These are phyloP conservation scores for Hormiphora californensis DNA, from an alignment of 37 sponge, comb jelly and placozoan genomes.

Conservation along the genomic window DNA sequence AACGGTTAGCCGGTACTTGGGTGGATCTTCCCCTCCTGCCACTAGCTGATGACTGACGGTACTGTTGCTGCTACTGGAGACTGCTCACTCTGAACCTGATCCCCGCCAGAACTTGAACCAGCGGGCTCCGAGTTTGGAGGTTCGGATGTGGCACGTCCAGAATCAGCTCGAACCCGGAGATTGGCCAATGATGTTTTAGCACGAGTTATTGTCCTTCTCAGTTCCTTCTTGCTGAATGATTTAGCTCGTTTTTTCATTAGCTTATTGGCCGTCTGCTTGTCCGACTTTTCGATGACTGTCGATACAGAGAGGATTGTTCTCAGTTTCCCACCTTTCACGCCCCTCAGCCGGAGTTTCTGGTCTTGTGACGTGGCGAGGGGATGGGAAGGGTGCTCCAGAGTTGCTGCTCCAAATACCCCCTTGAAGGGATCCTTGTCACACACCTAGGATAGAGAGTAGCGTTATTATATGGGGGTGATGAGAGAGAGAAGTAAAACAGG, in stretches of 20 bases:
- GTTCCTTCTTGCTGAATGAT: slow-evolving; percentile 47
- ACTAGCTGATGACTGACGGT: too few species aligned
- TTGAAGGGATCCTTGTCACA: slow-evolving; percentile 48
- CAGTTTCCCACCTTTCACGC: not conserved
- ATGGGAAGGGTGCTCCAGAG: not conserved
- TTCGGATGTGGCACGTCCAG: too few species aligned
- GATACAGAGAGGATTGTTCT: not conserved
- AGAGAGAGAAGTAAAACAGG: too few species aligned
- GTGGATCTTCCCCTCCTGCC: not conserved
- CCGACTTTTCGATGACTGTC: slow-evolving; percentile 5
- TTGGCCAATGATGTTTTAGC: not conserved
- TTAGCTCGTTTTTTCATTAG: slow-evolving; percentile 53
- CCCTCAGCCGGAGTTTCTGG: slow-evolving; percentile 12
- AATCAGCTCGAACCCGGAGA: too few species aligned
- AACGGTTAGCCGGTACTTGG: not conserved
- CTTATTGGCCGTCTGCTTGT: slow-evolving; percentile 25
- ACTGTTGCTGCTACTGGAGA: too few species aligned
- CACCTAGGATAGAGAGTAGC: not conserved
- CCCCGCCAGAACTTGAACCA: too few species aligned
- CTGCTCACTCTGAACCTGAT: too few species aligned
- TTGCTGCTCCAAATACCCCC: not conserved
- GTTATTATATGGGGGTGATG: too few species aligned
- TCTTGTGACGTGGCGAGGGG: not conserved
- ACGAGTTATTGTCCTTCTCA: not conserved
- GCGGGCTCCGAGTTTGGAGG: too few species aligned